Base-by-base conservation (phyloP, 2,113 vertebrate species). In the Mola mola region DNA sequence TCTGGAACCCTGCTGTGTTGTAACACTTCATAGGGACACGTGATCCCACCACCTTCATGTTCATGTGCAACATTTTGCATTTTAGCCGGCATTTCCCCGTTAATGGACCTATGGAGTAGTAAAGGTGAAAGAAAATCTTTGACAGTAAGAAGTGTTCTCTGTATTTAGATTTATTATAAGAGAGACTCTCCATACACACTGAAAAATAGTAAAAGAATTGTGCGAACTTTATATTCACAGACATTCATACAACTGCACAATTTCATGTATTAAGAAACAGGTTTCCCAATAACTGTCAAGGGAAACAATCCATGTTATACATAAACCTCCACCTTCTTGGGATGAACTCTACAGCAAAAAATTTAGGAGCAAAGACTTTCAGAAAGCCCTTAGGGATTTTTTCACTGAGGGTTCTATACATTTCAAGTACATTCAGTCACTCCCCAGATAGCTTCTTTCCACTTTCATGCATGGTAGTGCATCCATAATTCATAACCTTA, bases 401-500 rank as follows among this genome's bases (percentile, higher is more conserved):
- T 36, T 13, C 36, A 24, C 22, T 22, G 11, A 55, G 17, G 3
- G 6, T 28, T 70, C 29, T 66, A 44, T 66, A 66, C 19, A 33
- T 76, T 74, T 78, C 7, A 67, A 75, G 44, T 34, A 47, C 24
- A 37, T 60, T 17, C 57, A 44, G 56, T 76, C 62, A 9, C 44
- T 73, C 66, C 53, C 38, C 50, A 52, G 24, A 63, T 42, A 70
- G 43, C 48, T 25, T 59, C 31, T 9, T 8, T 62, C 20, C 17
- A 43, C 49, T 59, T 78, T 56, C 15, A 51, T 53, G 20, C 15
- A 48, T 1, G 2, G 46, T 44, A 24, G 34, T 37, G 36, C 25
- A 79, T 77, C 63, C 20, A 77, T 74, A 76, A 76, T 71, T 71
- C 37, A 76, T 73, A 34, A 11, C 48, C 11, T 69, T 21, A n/a